Evolutionary conservation across 2,113 vertebrate species (phyloP), one percentile per base, ranked within the genome.

Genomic region (Catharus minimus): DNA sequence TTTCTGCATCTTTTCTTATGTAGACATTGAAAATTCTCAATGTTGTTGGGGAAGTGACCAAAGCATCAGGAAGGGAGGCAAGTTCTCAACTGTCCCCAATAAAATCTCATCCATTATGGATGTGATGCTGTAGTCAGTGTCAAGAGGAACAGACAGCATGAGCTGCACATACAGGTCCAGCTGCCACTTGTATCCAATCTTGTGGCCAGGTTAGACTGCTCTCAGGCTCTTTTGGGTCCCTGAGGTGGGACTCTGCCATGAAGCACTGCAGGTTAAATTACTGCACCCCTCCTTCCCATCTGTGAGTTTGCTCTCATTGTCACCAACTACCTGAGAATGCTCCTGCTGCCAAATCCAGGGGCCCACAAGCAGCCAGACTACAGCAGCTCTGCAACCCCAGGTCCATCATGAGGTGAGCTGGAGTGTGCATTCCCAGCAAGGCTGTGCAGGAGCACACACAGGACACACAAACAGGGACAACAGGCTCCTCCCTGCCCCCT

Each of bases 331-430:
- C 22, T 27, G 11, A 74, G 81, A 47, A 38, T 0, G 3, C 41
- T 52, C 73, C 52, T 57, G 52, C 19, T 52, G 39, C 50, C 56
- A 73, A 28, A 73, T 18, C 27, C 2, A 2, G 30, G 2, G 36
- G 44, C 36, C 15, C 32, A 32, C 18, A n/a, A 14, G 32, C 33
- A 87, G 55, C 24, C 24, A 28, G 47, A 41, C 23, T 36, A 38
- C 47, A 53, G 60, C 75, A 65, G 75, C 24, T 24, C 27, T 6
- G 2, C 0, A 3, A 17, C 36, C 20, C 16, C 36, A 46, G 26
- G 16, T 13, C 50, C 46, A 52, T 4, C 17, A 22, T 0, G 1
- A 1, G 30, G 16, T 1, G 19, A 46, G 14, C 32, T 10, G 12
- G 33, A 33, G 17, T 8, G 32, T 0, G 7, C 10, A 14, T 10